A percentile compares a stretch with the other conserved stretches of the same genome.
Conservation (phyloP, 2,888 invertebrate species). For the Brachyptera risi region DNA sequence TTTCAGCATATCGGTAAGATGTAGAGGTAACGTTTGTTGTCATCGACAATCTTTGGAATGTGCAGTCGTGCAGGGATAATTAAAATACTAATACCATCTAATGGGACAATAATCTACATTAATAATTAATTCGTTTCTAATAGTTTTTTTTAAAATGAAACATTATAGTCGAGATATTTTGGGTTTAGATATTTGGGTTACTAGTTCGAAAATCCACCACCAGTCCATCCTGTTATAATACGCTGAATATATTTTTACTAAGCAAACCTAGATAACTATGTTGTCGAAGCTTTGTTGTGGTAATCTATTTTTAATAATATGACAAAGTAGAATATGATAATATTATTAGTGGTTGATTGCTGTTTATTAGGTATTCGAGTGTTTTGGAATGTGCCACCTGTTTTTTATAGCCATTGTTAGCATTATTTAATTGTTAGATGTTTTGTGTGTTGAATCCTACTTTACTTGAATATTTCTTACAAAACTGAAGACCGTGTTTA, state of each 20-base stretch:
- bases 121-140: conserved; percentile 1
- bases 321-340: conserved; percentile 5
- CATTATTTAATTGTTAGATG: too few species aligned
- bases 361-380: not conserved
- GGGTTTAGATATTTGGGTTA: conserved; percentile 10
- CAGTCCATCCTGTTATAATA: conserved; percentile 15
- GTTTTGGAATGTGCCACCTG: conserved; percentile 2
- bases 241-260: conserved; percentile 11
- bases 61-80: conserved; percentile 9
- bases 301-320: conserved; percentile 19
- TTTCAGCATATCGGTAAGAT: too few species aligned
- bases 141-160: conserved; percentile 6
- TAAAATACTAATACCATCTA: conserved; percentile 17
- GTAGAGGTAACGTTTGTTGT: too few species aligned
- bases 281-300: too few species aligned
- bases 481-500: too few species aligned
- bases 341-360: too few species aligned
- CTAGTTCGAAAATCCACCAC: conserved; percentile 7
- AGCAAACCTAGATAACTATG: conserved; percentile 7
- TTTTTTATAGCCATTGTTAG: not conserved
- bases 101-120: conserved; percentile 20
- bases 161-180: not conserved
- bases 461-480: too few species aligned
- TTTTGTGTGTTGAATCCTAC: too few species aligned
- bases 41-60: conserved; percentile 5